These are phyloP conservation scores for Myripristis murdjan DNA, from an alignment of 2,797 vertebrate species.

Conservation along the genomic window DNA sequence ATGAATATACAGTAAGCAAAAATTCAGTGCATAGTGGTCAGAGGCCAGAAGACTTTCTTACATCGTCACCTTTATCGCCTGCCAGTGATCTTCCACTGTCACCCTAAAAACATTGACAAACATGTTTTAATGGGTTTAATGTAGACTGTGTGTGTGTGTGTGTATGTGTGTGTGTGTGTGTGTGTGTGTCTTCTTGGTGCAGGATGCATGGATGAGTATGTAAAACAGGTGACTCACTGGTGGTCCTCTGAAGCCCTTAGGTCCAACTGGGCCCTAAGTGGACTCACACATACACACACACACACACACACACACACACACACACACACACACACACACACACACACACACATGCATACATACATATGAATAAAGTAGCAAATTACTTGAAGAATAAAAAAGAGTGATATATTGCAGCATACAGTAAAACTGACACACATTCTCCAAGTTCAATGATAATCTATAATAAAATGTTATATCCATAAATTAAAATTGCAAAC, in stretches of 20 bases:
- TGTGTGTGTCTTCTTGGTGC: not conserved
- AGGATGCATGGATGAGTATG: not conserved
- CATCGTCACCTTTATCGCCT: conserved; percentile 88
- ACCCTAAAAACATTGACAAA: conserved; percentile 79
- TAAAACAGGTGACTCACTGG: conserved; percentile 66
- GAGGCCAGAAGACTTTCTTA: conserved; percentile 75
- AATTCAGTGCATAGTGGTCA: not conserved
- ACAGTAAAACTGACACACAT: not conserved
- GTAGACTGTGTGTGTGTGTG: not conserved
- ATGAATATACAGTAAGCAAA: not conserved
- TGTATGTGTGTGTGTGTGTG: conserved; percentile 15
- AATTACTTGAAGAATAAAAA: not conserved
- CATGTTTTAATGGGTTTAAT: not conserved
- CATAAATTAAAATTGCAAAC: not conserved
- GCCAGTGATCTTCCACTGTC: conserved; percentile 85
- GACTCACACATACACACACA: conserved; percentile 18
- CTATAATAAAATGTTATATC: not conserved
- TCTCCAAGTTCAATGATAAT: not conserved
- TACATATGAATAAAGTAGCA: too few species aligned
- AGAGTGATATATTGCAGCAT: not conserved
- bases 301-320: conserved; percentile 4
- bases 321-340: conserved; percentile 1
- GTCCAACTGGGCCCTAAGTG: conserved; percentile 67
- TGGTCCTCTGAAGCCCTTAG: conserved; percentile 60
- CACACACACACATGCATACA: not conserved